phyloP scores from a whole-genome alignment of 2,113 vertebrate species.

The Pteronura brasiliensis region DNA sequence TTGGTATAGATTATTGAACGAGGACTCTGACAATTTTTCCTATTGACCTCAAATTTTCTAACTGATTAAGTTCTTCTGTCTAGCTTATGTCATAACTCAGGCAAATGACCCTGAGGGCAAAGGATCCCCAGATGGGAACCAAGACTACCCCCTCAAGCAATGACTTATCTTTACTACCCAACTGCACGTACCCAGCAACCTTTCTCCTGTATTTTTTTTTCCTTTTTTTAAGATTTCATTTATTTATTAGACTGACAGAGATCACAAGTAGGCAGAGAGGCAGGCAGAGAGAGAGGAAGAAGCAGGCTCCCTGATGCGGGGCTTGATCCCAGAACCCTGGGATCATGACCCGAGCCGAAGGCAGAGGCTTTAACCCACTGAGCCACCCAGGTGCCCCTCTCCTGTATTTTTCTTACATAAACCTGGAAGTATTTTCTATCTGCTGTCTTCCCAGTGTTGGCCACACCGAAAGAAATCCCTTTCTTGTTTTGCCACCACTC shows the following conservation, averaged over 20 bases:
- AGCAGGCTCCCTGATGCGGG: too few relatives aligned
- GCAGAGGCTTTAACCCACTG: too few relatives aligned
- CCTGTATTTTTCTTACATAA: neutral
- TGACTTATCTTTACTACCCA: neutral
- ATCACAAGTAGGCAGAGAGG: too few relatives aligned
- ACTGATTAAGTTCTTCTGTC: neutral
- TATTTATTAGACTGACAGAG: too few relatives aligned
- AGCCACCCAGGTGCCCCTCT: too few relatives aligned
- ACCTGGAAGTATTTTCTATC: neutral
- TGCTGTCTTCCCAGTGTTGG: neutral
- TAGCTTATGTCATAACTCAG: neutral
- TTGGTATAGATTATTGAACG: neutral
- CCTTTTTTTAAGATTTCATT: too few relatives aligned
- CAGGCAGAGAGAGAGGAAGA: too few relatives aligned
- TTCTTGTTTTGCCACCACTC: neutral
- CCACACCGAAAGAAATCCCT: neutral
- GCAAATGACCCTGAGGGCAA: neutral
- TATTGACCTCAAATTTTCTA: neutral
- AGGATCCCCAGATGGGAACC: neutral
- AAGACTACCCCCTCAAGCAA: neutral
- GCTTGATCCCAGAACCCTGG: rapidly evolving
- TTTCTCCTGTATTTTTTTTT: neutral
- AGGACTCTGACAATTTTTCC: neutral
- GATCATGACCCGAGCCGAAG: too few relatives aligned
- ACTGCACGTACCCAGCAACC: neutral